A percentile compares a stretch with the other conserved stretches of the same genome.
Conservation (phyloP, 2,888 invertebrate genomes). For the Meghimatium bilineatum region DNA sequence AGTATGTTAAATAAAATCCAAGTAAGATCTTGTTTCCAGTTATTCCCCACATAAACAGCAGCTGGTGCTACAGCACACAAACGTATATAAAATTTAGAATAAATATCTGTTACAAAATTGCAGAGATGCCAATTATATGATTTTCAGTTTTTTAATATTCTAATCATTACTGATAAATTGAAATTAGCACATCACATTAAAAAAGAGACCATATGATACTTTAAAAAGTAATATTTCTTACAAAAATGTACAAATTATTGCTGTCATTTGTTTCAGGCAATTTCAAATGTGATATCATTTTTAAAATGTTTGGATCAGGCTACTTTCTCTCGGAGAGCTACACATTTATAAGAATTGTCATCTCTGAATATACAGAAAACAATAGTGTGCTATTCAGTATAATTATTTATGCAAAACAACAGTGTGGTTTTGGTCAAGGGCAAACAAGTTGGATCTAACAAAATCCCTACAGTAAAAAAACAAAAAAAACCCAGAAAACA, state of each 20-base stretch:
- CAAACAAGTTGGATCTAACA: not conserved
- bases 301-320: not conserved
- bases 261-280: too few relatives aligned
- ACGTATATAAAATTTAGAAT: not conserved
- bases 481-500: not conserved
- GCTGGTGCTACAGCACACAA: not conserved
- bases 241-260: not conserved
- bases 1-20: constrained; percentile 3
- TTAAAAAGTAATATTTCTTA: too few relatives aligned
- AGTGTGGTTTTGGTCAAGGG: not conserved
- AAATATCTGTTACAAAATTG: not conserved
- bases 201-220: not conserved
- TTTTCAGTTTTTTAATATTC: not conserved
- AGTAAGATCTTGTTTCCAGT: not conserved
- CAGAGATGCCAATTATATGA: constrained; percentile 15
- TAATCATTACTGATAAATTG: not conserved
- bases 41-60: constrained; percentile 1
- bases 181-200: not conserved
- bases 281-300: too few relatives aligned
- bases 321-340: not conserved
- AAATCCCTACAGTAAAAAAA: constrained; percentile 5
- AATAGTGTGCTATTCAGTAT: not conserved
- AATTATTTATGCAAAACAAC: constrained; percentile 16
- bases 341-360: constrained; percentile 6
- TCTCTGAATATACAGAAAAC: not conserved